phyloP scores from a whole-genome alignment of 2,113 vertebrate species.

The Salminus brasiliensis region DNA sequence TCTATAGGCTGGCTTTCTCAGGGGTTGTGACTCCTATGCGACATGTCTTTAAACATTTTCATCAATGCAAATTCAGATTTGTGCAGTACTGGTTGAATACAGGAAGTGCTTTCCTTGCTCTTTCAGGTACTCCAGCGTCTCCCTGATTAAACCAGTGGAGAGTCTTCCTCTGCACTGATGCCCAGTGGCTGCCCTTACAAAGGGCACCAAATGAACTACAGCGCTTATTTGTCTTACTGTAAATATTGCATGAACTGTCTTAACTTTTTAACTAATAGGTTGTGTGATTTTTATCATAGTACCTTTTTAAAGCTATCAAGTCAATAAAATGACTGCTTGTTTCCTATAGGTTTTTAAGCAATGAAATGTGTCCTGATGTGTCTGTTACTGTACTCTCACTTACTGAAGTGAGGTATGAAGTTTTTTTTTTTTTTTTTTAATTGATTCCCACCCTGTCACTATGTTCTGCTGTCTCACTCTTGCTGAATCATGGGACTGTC shows the following conservation, averaged over 20 bases:
- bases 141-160: slow-evolving; percentile 62
- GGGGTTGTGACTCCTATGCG: no score
- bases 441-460: not conserved
- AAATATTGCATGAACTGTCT: slow-evolving; percentile 32
- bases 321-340: slow-evolving; percentile 41
- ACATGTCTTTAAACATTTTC: not conserved
- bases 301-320: not conserved
- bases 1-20: no score
- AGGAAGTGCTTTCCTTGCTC: not conserved
- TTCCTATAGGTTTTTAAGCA: slow-evolving; percentile 5
- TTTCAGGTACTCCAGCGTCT: slow-evolving; percentile 65
- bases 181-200: not conserved
- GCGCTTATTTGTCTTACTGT: slow-evolving; percentile 47
- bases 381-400: not conserved
- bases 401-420: not conserved
- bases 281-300: slow-evolving; percentile 47
- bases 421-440: slow-evolving; percentile 1
- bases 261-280: slow-evolving; percentile 38
- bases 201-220: slow-evolving; percentile 38
- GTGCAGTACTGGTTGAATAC: no score
- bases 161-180: slow-evolving; percentile 53
- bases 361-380: not conserved
- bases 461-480: not conserved
- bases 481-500: slow-evolving; percentile 32
- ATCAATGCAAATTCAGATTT: no score